Conservation (phyloP, 2,888 invertebrate genomes). For the Drosophila neotestacea region DNA sequence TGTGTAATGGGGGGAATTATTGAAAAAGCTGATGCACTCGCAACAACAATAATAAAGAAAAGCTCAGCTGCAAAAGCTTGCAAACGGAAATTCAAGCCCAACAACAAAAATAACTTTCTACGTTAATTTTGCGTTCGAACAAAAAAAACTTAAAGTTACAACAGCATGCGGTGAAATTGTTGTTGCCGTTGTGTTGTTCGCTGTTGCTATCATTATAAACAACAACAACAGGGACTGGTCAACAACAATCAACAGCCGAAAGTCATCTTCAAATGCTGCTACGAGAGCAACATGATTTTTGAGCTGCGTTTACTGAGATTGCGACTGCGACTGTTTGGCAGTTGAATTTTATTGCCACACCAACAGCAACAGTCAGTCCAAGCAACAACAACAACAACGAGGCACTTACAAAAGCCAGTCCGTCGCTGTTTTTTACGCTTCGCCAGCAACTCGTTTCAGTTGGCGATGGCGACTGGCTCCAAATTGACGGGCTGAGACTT, state of each 20-base stretch:
- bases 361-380: conserved; percentile 43
- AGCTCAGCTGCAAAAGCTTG: conserved; percentile 52
- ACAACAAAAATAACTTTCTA: conserved; percentile 66
- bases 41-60: conserved; percentile 15
- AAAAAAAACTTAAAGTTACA: conserved; percentile 48
- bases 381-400: conserved; percentile 21
- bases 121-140: conserved; percentile 62
- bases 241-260: conserved; percentile 60
- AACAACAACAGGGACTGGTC: conserved; percentile 31
- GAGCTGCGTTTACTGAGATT: conserved; percentile 60
- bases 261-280: conserved; percentile 56
- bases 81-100: conserved; percentile 51
- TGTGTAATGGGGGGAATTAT: conserved; percentile 31
- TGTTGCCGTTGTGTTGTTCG: conserved; percentile 37
- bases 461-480: conserved; percentile 69
- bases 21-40: conserved; percentile 43
- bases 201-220: conserved; percentile 70
- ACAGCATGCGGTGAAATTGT: conserved; percentile 65
- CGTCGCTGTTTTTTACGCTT: conserved; percentile 67
- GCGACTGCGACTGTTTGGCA: conserved; percentile 65
- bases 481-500: conserved; percentile 61
- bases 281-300: conserved; percentile 51
- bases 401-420: conserved; percentile 56
- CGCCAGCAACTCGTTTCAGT: conserved; percentile 79
- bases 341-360: conserved; percentile 78